Base-by-base conservation (phyloP, 2,888 invertebrate genomes). In the Apomyelois bistriatella region DNA sequence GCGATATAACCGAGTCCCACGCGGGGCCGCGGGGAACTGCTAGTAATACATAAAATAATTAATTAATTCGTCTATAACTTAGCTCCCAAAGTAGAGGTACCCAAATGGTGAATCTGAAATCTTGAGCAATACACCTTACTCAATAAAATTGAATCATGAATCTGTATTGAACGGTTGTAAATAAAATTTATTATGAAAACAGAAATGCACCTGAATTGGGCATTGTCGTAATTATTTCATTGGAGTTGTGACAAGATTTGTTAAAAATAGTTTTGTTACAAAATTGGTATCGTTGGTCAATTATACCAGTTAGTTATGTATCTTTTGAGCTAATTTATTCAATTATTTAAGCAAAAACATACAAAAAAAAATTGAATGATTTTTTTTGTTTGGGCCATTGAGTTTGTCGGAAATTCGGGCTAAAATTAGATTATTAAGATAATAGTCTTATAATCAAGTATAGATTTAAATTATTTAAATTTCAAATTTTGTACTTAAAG, bases 131-230 rank as follows among this genome's bases (percentile, higher is more conserved):
- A 48, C 50, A 9, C 8, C 50, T 55, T 59, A 53, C 58, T 51
- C 55, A 58, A 60, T 55, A 54, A 54, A 56, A 58, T 56, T 54
- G 55, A 53, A 46, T 58, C 54, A 48, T 56, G 55, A 57, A 56
- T 53, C 52, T 41, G 46, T 48, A 46, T 52, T 37, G 49, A 49
- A 40, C 38, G 38, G 16, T 54, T 52, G 47, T 41, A 51, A 38
- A 51, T 37, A 46, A 43, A 35, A 40, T 41, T 52, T 46, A 48
- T 30, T 28, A 32, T 42, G 28, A 40, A 54, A 53, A 54, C 48
- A 50, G 48, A 52, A 43, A 35, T 48, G 17, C 38, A 36, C 48
- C 46, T 17, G 35, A 37, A 51, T 49, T 38, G 47, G 17, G 6
- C 47, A 43, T 15, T 38, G 48, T 53, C 48, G 54, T 54, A 52